Evolutionary conservation across 1,140 invertebrate genomes (phyloP), one percentile per base, ranked within the genome.

Genomic region (Drosophila athabasca): DNA sequence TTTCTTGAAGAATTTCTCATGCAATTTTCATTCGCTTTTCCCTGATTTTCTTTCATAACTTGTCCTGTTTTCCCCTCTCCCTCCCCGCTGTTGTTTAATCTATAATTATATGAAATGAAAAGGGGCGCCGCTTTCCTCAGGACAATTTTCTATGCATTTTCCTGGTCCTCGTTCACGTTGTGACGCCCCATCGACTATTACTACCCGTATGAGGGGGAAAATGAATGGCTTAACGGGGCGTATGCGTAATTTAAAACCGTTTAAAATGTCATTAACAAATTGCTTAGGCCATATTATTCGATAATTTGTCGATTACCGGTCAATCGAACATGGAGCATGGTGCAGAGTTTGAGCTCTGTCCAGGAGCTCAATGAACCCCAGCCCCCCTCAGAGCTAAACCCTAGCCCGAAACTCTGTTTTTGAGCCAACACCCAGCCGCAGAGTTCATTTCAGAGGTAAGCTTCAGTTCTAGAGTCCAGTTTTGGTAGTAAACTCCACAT

Each of bases 181-280:
- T 22, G 52, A 62, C 61, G 68, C 71, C 71, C 51, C 17, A 0
- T 19, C 17, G 17, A 41, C 48, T 26, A 50, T 51, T 44, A 26
- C 8, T 19, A 19, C 17, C 17, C n/a, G 19, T 35, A 31, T 31
- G 48, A 3, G 50, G 58, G 48, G 22, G n/a, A 51, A 77, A 71
- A 75, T 78, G 44, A 67, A 65, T 64, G 54, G 68, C 60, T 24
- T 51, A 60, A 59, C 65, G 66, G 72, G 82, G 83, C 83, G 82
- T 82, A 78, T 78, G 57, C 78, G 82, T 73, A 87, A 87, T 88
- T 87, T 74, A 60, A 87, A 87, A 87, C 22, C 82, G 74, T 88
- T 87, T 88, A 88, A 87, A 87, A 87, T 76, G 75, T 62, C 83
- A 87, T 87, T 88, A 87, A 82, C 74, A 71, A 87, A 65, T 78